These are phyloP conservation scores for Drosophila subquinaria DNA, from an alignment of 2,888 invertebrate genomes.

Conservation along the genomic window DNA sequence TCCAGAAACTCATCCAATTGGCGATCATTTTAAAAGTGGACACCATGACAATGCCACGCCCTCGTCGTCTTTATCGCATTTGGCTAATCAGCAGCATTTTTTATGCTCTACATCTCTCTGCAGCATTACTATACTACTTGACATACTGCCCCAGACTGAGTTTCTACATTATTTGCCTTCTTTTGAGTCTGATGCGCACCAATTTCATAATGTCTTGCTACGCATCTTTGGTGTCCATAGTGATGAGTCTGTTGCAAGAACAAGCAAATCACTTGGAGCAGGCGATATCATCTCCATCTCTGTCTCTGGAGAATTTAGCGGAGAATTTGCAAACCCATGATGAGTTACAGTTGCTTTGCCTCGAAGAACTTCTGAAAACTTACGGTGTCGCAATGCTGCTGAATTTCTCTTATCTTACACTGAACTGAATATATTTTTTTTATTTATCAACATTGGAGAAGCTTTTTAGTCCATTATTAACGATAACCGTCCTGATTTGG, in stretches of 20 bases:
- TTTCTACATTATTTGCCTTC: neutral
- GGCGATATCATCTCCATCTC: neutral
- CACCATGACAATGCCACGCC: neutral
- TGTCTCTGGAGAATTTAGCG: neutral
- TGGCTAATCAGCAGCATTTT: conserved; percentile 7
- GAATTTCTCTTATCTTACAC: conserved; percentile 2
- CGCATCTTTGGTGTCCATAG: conserved; percentile 14
- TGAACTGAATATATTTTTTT: conserved; percentile 7
- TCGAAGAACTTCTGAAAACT: conserved; percentile 22
- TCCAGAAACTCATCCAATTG: conserved; percentile 9
- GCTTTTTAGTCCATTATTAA: neutral
- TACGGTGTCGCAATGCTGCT: conserved; percentile 25
- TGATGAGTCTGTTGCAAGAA: conserved; percentile 16
- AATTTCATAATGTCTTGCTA: conserved; percentile 29
- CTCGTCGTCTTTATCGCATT: conserved; percentile 11
- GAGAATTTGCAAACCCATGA: conserved; percentile 17
- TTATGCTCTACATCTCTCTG: neutral
- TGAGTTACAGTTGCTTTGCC: conserved; percentile 26
- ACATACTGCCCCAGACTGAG: neutral
- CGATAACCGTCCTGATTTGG: neutral
- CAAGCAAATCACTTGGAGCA: conserved; percentile 6
- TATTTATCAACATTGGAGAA: conserved; percentile 21
- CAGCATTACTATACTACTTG: neutral
- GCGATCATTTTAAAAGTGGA: conserved; percentile 1
- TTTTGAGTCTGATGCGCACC: conserved; percentile 13